Base-by-base conservation (phyloP, 92 coral and sea anemone species). In the Epizoanthus scotinus region DNA sequence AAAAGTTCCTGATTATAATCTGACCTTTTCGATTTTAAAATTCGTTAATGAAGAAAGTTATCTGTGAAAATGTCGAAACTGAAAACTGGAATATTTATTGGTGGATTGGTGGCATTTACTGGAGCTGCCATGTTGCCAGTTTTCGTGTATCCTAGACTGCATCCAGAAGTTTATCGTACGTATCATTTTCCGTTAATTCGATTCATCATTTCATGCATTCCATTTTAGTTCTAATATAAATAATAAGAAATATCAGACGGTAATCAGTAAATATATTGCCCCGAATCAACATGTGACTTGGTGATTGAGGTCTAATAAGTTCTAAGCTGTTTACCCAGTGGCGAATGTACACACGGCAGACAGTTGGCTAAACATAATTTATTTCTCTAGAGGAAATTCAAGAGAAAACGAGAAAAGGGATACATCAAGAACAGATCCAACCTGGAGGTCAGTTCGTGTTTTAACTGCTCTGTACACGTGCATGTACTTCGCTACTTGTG, bases 161-260 rank as follows among this genome's bases (percentile, higher is more conserved):
- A 89, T 58, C 99, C 99, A 42, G 91, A 95, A 83, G 84, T 89
- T 15, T 95, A 85, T 83, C 78, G 99, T 95, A 69, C 84, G 99
- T 93, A 61, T 27, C 31, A 20, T 38, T 60, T 75, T 20, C 15
- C 24, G 22, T 56, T 50, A 50, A 49, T 64, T 1, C 38, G 7
- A 17, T 18, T 8, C 0, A 71, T 26, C 17, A 27, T 24, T 24
- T 19, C 24, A 13, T n/a, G 24, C 77, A 71, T 38, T 12, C 47
- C 50, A 38, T 8, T 38, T 61, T 24, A 61, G 22, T 7, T 44
- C 8, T 44, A n/a, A n/a, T 44, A 1, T 44, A 7, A 10, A 10
- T 44, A 44, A 44, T 8, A 44, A 44, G 7, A 44, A 24, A 54
- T 7, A 17, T 50, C 22, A 12, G 36, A 29, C 60, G 19, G 29